Conservation (phyloP, 2,888 invertebrate genomes). For the Drosophila buzzatii region DNA sequence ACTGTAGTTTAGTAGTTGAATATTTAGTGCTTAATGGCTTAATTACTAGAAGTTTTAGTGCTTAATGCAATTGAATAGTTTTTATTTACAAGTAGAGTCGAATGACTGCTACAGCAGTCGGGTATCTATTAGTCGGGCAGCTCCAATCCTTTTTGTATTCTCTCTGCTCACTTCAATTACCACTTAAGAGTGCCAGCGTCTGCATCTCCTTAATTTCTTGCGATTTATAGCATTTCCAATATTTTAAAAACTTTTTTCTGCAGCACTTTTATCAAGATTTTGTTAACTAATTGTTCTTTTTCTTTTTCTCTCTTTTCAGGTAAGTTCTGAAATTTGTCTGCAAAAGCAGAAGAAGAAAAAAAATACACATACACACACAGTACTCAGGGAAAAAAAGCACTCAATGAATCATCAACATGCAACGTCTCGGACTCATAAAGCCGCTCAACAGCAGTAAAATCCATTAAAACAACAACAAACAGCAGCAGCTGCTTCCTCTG, state of each 20-base stretch:
- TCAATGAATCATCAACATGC: constrained; percentile 52
- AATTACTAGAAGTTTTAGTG: neutral
- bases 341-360: constrained; percentile 2
- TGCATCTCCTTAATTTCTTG: neutral
- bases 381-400: constrained; percentile 7
- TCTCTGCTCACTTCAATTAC: neutral
- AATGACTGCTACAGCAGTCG: too few relatives aligned
- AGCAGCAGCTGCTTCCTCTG: constrained; percentile 8
- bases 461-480: constrained; percentile 34
- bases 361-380: neutral
- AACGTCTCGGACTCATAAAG: constrained; percentile 34
- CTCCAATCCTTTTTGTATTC: neutral
- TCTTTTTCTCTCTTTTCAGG: constrained; percentile 48
- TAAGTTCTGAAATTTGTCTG: constrained; percentile 45
- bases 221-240: neutral
- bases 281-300: constrained; percentile 40
- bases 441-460: constrained; percentile 45
- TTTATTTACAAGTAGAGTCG: neutral
- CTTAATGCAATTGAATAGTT: neutral
- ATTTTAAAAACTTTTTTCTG: neutral
- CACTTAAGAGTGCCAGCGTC: neutral
- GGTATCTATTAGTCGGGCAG: neutral
- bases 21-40: neutral
- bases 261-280: constrained; percentile 3
- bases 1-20: neutral